These are phyloP conservation scores for Rhizoglyphus robini DNA, from an alignment of 1,140 invertebrate species.

Conservation along the genomic window DNA sequence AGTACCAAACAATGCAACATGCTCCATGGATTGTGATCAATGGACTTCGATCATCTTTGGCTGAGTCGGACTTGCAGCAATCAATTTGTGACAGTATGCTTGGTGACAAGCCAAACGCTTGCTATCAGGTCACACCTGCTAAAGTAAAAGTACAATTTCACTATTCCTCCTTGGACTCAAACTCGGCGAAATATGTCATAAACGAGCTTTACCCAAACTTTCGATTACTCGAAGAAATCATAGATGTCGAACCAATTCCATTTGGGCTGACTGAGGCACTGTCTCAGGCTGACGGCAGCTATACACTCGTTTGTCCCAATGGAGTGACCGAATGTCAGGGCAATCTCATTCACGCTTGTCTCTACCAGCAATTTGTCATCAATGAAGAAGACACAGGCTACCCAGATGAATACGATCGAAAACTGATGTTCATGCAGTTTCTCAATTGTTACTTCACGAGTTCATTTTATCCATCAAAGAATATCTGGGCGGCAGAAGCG, in stretches of 20 bases:
- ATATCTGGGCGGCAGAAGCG: neutral
- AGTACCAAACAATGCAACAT: slow-evolving; percentile 12
- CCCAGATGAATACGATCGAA: slow-evolving; percentile 15
- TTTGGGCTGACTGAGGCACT: neutral
- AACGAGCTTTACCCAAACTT: slow-evolving; percentile 20
- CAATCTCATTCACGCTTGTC: slow-evolving; percentile 17
- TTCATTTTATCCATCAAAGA: neutral
- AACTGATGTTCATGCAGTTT: slow-evolving; percentile 15
- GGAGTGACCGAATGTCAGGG: neutral
- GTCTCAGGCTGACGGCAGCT: neutral
- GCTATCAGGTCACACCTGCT: neutral
- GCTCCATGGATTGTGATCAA: slow-evolving; percentile 20
- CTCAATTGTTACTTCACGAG: slow-evolving; percentile 18
- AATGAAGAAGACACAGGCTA: slow-evolving; percentile 19
- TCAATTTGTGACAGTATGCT: slow-evolving; percentile 5
- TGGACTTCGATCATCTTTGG: slow-evolving; percentile 9
- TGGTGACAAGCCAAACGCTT: slow-evolving; percentile 4
- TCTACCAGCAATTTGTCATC: slow-evolving; percentile 1
- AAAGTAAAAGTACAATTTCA: slow-evolving; percentile 21
- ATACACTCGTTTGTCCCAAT: neutral
- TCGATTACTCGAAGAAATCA: slow-evolving; percentile 21
- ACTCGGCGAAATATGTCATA: slow-evolving; percentile 6
- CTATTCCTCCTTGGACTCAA: neutral
- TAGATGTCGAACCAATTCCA: slow-evolving; percentile 18
- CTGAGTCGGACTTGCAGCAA: slow-evolving; percentile 11